These are phyloP conservation scores for Pocota personata DNA, from an alignment of 2,888 invertebrate species.

Conservation along the genomic window DNA sequence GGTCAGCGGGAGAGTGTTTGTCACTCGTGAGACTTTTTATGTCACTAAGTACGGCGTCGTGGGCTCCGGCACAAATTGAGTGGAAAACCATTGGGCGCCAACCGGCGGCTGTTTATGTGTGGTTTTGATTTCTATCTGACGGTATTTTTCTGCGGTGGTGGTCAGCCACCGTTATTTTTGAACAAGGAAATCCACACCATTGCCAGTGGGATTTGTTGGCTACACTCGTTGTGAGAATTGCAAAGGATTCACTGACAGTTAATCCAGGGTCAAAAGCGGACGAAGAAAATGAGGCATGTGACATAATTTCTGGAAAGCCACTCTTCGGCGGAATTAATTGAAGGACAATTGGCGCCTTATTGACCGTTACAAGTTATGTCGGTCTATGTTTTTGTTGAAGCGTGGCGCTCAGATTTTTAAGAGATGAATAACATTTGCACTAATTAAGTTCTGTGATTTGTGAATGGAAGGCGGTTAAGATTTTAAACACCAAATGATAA, in stretches of 20 bases:
- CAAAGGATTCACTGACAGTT: conserved; percentile 31
- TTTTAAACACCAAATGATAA: no score
- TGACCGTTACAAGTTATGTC: neutral
- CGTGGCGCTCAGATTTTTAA: no score
- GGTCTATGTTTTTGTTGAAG: neutral
- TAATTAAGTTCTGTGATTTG: no score
- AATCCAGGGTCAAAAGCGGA: conserved; percentile 53
- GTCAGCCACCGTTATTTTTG: conserved; percentile 61
- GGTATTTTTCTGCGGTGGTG: conserved; percentile 33
- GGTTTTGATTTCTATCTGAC: conserved; percentile 55
- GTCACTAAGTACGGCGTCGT: conserved; percentile 26
- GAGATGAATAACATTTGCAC: no score
- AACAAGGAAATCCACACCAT: conserved; percentile 63
- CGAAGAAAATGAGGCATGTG: conserved; percentile 6
- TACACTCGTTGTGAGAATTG: conserved; percentile 9
- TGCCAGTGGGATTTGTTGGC: neutral
- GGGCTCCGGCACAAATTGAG: conserved; percentile 64
- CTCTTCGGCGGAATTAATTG: neutral
- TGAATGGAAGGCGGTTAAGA: no score
- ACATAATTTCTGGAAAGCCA: conserved; percentile 44
- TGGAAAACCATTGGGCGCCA: conserved; percentile 74
- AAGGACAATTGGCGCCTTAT: conserved; percentile 13
- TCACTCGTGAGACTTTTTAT: conserved; percentile 57
- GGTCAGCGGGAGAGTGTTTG: conserved; percentile 19
- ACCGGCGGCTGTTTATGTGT: conserved; percentile 34